Conservation (phyloP, 2,888 invertebrate species). For the Clepsis dumicolana region DNA sequence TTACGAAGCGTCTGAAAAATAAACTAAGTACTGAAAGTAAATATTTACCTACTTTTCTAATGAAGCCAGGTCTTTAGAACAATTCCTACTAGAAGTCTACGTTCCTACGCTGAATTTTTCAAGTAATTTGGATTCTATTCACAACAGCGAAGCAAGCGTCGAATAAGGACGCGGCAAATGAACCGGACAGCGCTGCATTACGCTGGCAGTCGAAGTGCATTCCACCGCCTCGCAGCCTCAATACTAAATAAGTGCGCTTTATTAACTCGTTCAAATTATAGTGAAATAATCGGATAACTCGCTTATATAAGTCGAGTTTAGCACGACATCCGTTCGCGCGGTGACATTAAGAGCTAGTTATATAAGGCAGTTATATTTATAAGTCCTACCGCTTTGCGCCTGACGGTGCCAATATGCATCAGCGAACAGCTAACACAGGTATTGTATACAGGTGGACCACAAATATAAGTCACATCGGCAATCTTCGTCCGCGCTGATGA, state of each 20-base stretch:
- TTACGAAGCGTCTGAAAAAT: too few species aligned
- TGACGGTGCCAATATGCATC: too few species aligned
- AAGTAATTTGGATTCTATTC: slow-evolving; percentile 82
- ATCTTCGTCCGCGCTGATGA: too few species aligned
- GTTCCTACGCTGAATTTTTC: slow-evolving; percentile 73
- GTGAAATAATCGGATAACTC: too few species aligned
- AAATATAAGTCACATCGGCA: too few species aligned
- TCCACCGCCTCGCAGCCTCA: slow-evolving; percentile 21
- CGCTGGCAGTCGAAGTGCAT: slow-evolving; percentile 45
- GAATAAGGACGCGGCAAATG: slow-evolving; percentile 71
- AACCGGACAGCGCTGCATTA: slow-evolving; percentile 66
- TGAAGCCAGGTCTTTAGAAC: not conserved
- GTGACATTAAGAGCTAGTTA: too few species aligned
- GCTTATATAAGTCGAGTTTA: too few species aligned
- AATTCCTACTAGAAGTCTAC: slow-evolving; percentile 54
- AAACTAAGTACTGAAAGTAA: not conserved
- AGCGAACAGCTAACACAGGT: too few species aligned
- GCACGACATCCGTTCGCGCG: too few species aligned
- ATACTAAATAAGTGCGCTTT: slow-evolving; percentile 24
- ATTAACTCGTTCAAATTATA: slow-evolving; percentile 7
- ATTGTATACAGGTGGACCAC: too few species aligned
- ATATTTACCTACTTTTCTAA: not conserved
- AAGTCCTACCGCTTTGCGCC: too few species aligned
- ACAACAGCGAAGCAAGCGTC: slow-evolving; percentile 67
- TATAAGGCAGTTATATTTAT: too few species aligned